A percentile compares a stretch with the other conserved stretches of the same genome.
Evolutionary conservation across 2,888 invertebrate genomes (phyloP).

Genomic region (Tetanocera ferruginea): DNA sequence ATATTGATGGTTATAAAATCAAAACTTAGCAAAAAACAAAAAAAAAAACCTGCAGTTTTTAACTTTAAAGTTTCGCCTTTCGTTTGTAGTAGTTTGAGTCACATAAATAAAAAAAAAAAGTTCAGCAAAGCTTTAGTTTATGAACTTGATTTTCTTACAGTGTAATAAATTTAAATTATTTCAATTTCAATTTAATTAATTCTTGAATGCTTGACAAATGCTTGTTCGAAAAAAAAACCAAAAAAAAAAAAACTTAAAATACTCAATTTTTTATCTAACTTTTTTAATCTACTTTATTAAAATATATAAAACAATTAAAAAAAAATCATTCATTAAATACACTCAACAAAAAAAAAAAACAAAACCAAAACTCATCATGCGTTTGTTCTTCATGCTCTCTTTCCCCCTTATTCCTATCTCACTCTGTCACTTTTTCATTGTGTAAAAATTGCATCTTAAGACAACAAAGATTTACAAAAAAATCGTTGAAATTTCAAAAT

Average conservation of each 20-base stretch:
- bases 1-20: background rate
- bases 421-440: conserved; percentile 28
- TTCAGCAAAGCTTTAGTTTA: conserved; percentile 22
- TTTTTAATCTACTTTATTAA: conserved; percentile 17
- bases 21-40: background rate
- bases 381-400: conserved; percentile 54
- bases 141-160: conserved; percentile 15
- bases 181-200: conserved; percentile 36
- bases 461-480: conserved; percentile 30
- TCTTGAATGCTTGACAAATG: conserved; percentile 50
- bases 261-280: conserved; percentile 12
- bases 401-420: conserved; percentile 50
- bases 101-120: background rate
- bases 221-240: conserved; percentile 21
- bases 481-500: conserved; percentile 17
- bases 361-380: conserved; percentile 45
- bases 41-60: background rate
- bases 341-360: conserved; percentile 22
- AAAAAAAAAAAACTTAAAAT: conserved; percentile 21
- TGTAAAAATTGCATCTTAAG: background rate
- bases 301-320: conserved; percentile 12
- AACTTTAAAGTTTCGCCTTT: conserved; percentile 15
- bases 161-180: conserved; percentile 25
- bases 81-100: conserved; percentile 33
- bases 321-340: conserved; percentile 28